Evolutionary conservation across 2,797 vertebrate species (phyloP).

Genomic region (Anguilla anguilla): DNA sequence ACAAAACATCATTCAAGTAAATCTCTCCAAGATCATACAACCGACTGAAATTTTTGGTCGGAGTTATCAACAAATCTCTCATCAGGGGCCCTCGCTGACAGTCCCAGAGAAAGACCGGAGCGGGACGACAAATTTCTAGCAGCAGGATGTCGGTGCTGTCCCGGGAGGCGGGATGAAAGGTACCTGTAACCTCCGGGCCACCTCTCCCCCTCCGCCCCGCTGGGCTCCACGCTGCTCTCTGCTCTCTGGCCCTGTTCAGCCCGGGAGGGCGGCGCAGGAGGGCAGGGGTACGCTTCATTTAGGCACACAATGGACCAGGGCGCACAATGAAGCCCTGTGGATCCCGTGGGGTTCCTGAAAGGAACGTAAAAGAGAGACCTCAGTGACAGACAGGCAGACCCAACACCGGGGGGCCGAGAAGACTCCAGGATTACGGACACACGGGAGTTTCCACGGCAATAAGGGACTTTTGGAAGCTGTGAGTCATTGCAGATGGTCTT

Average conservation of each 20-base stretch:
- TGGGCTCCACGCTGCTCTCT: slow-evolving; percentile 72
- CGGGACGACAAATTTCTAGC: slow-evolving; percentile 54
- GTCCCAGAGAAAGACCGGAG: slow-evolving; percentile 38
- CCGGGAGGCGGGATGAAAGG: slow-evolving; percentile 72
- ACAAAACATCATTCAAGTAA: not conserved
- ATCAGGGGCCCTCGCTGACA: slow-evolving; percentile 57
- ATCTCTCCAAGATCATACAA: not conserved
- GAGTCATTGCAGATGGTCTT: not conserved
- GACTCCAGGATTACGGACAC: not conserved
- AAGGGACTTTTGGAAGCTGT: not conserved
- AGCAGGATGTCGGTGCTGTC: slow-evolving; percentile 63
- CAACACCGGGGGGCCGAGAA: not conserved
- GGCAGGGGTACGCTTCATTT: not conserved
- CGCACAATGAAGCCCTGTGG: not conserved
- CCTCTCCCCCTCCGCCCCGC: slow-evolving; percentile 63
- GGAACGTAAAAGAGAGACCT: not conserved
- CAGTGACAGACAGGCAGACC: not conserved
- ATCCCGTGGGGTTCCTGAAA: not conserved
- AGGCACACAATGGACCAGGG: not conserved
- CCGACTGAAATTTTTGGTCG: not conserved
- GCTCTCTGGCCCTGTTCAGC: slow-evolving; percentile 29
- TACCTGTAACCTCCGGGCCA: slow-evolving; percentile 76
- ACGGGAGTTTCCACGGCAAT: not conserved
- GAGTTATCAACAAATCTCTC: slow-evolving; percentile 8
- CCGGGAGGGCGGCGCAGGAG: not conserved